These are phyloP conservation scores for Pseudochirops corinnae DNA, from an alignment of 2,797 vertebrate genomes.

Conservation along the genomic window DNA sequence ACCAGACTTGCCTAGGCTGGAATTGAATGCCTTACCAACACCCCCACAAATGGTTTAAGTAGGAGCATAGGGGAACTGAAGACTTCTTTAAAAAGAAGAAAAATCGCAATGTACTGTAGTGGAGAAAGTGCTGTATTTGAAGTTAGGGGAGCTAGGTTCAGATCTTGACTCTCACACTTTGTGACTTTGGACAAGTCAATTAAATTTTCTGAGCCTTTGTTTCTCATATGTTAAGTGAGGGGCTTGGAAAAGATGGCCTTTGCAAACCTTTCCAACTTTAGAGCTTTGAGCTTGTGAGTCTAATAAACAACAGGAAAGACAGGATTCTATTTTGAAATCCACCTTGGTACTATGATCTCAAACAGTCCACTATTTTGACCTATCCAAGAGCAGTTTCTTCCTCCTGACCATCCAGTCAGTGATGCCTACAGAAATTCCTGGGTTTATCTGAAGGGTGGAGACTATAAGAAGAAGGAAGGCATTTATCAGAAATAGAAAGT, in stretches of 20 bases:
- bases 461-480: conserved; percentile 16
- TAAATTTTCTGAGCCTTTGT: not conserved
- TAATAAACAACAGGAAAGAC: not conserved
- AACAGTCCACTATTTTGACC: not conserved
- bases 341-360: not conserved
- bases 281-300: not conserved
- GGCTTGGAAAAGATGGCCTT: not conserved
- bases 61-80: not conserved
- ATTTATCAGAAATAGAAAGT: conserved; percentile 38
- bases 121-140: not conserved
- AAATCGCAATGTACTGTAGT: not conserved
- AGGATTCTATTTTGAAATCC: not conserved
- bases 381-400: not conserved
- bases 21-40: conserved; percentile 45
- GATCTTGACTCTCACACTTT: not conserved
- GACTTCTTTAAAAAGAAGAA: not conserved
- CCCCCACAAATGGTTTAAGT: conserved; percentile 9
- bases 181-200: not conserved
- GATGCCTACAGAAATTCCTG: not conserved
- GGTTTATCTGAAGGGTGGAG: not conserved
- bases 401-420: conserved; percentile 27
- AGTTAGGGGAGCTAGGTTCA: not conserved
- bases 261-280: not conserved
- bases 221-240: not conserved
- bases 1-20: conserved; percentile 35